Percentiles rank a stretch among this genome's conserved stretches.
phyloP scores from a whole-genome alignment of 53 echinoderm and acorn worm genomes.

The Temnopleurus reevesii region DNA sequence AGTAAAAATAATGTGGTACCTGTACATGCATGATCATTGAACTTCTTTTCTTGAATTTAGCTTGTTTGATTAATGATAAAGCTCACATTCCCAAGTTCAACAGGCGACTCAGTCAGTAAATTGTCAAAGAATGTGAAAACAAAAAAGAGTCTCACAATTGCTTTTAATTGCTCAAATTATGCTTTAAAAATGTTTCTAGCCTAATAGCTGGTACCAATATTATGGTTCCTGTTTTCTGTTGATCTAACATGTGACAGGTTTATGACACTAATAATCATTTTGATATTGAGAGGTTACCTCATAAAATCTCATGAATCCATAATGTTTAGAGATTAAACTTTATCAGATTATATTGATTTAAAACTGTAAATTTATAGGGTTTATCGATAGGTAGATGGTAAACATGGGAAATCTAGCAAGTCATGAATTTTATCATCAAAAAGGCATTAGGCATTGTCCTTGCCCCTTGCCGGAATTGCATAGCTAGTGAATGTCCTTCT shows the following conservation, averaged over 20 bases:
- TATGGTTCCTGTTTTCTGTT: too few relatives aligned
- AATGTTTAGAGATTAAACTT: too few relatives aligned
- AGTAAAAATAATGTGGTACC: not conserved
- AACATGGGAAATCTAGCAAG: too few relatives aligned
- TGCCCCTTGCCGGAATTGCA: not conserved
- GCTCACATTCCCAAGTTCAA: constrained; percentile 3
- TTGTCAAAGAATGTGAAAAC: not conserved
- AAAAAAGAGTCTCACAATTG: too few relatives aligned
- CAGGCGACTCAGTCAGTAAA: not conserved
- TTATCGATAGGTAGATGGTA: not conserved
- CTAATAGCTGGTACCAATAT: not conserved
- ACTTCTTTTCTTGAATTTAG: not conserved
- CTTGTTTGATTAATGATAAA: not conserved
- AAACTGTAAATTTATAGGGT: not conserved
- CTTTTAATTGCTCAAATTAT: too few relatives aligned
- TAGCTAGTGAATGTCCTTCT: not conserved
- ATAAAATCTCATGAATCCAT: too few relatives aligned
- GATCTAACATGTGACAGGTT: not conserved
- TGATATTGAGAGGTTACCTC: not conserved
- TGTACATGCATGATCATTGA: not conserved
- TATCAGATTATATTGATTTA: not conserved
- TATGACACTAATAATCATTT: not conserved
- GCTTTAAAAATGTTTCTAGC: not conserved
- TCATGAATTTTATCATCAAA: too few relatives aligned
- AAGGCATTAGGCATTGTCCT: not conserved